Evolutionary conservation across 2,113 vertebrate species (phyloP).

Genomic region (Amia ocellicauda): DNA sequence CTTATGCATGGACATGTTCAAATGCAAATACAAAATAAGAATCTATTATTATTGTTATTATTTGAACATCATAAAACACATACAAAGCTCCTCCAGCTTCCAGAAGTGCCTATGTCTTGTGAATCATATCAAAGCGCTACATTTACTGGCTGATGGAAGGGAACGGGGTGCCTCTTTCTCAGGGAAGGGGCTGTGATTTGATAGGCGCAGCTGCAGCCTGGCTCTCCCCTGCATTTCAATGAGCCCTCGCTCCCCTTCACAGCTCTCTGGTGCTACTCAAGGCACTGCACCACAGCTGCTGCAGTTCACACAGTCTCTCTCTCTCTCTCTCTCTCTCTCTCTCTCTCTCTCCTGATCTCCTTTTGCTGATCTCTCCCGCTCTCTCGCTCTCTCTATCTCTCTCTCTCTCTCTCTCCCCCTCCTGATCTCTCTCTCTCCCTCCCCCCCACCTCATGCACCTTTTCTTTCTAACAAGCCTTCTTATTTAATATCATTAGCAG

Average conservation of each 20-base stretch:
- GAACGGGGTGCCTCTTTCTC: slow-evolving; percentile 5
- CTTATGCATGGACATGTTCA: too few species aligned
- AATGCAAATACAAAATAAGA: too few species aligned
- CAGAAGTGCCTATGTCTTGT: not conserved
- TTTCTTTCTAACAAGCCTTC: not conserved
- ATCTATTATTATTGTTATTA: too few species aligned
- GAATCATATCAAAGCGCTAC: slow-evolving; percentile 5
- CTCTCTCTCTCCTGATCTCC: not conserved
- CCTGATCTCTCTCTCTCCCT: slow-evolving; percentile 17
- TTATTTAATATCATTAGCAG: not conserved
- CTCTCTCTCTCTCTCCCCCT: not conserved
- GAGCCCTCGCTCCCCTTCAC: slow-evolving; percentile 40
- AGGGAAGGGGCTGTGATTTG: slow-evolving; percentile 56
- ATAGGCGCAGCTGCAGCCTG: slow-evolving; percentile 74
- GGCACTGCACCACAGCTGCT: not conserved
- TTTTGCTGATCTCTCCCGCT: too few species aligned
- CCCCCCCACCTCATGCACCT: not conserved
- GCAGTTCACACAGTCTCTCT: slow-evolving; percentile 31
- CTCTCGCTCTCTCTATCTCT: slow-evolving; percentile 27
- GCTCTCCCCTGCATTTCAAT: slow-evolving; percentile 73
- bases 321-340: slow-evolving; percentile 36
- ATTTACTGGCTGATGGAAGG: slow-evolving; percentile 6
- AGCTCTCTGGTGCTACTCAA: not conserved
- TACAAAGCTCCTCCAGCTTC: not conserved
- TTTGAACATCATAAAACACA: too few species aligned